phyloP scores from a whole-genome alignment of 2,888 invertebrate genomes.

The Ectobius pallidus region DNA sequence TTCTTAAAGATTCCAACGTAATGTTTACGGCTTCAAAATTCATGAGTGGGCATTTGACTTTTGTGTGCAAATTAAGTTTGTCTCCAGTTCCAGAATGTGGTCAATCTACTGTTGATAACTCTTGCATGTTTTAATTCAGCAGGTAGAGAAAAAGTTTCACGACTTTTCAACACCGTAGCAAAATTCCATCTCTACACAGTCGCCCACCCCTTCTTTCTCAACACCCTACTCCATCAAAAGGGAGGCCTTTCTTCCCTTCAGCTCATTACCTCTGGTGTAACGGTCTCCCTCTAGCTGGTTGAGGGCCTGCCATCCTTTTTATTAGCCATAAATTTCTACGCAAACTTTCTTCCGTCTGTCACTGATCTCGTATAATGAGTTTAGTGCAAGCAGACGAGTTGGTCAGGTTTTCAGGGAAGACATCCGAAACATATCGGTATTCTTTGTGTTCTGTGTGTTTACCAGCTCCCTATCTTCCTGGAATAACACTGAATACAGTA shows the following conservation, averaged over 20 bases:
- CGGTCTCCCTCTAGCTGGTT: not conserved
- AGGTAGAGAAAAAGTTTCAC: not conserved
- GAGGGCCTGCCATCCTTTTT: not conserved
- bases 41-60: too few species aligned
- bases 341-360: conserved; percentile 22
- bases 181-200: conserved; percentile 7
- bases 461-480: too few species aligned
- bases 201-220: not conserved
- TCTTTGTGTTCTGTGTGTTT: too few species aligned
- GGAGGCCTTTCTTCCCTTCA: not conserved
- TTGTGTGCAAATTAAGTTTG: not conserved
- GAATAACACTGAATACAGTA: too few species aligned
- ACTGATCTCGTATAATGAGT: too few species aligned
- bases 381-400: too few species aligned
- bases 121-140: not conserved
- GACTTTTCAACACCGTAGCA: not conserved
- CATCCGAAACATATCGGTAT: too few species aligned
- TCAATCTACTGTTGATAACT: not conserved
- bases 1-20: too few species aligned
- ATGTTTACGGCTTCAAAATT: too few species aligned
- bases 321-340: conserved; percentile 22
- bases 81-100: not conserved
- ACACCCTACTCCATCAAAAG: not conserved
- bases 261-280: not conserved
- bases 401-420: too few species aligned